These are phyloP conservation scores for Caerostris darwini DNA, from an alignment of 1,140 invertebrate species.

Conservation along the genomic window DNA sequence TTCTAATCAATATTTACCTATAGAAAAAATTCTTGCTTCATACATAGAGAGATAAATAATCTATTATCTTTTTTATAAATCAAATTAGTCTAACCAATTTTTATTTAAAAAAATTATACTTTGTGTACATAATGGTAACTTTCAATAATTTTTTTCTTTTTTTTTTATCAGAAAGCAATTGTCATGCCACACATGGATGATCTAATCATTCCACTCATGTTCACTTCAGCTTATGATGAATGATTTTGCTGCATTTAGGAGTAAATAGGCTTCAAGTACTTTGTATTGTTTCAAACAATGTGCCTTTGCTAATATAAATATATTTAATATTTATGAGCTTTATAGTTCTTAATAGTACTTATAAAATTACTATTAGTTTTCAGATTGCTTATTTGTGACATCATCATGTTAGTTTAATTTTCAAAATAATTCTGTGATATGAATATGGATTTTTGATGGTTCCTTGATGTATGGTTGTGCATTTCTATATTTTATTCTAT, in stretches of 20 bases:
- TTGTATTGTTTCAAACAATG: neutral
- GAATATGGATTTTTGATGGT: conserved; percentile 2
- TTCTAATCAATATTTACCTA: too few relatives aligned
- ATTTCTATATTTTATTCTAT: conserved; percentile 1
- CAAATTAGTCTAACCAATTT: too few relatives aligned
- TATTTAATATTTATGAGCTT: conserved; percentile 40
- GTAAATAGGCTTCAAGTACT: neutral
- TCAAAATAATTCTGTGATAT: conserved; percentile 25
- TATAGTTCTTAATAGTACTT: neutral
- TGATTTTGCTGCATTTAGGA: neutral
- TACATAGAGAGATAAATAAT: too few relatives aligned
- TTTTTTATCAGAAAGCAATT: conserved; percentile 89
- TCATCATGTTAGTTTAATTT: conserved; percentile 19
- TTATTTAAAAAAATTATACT: too few relatives aligned
- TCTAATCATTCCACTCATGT: conserved; percentile 86
- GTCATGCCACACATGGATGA: conserved; percentile 97
- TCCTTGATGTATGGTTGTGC: conserved; percentile 40
- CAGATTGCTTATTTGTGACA: conserved; percentile 21
- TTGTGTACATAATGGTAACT: too few relatives aligned
- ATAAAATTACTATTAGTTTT: neutral
- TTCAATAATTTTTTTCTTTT: neutral
- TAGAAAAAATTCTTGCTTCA: too few relatives aligned
- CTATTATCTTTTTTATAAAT: too few relatives aligned
- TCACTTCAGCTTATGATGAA: conserved; percentile 61
- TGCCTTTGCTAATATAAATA: conserved; percentile 40